Percentiles rank a stretch among this genome's conserved stretches.
phyloP scores from a whole-genome alignment of 2,888 invertebrate genomes.

The Proisotoma minuta region DNA sequence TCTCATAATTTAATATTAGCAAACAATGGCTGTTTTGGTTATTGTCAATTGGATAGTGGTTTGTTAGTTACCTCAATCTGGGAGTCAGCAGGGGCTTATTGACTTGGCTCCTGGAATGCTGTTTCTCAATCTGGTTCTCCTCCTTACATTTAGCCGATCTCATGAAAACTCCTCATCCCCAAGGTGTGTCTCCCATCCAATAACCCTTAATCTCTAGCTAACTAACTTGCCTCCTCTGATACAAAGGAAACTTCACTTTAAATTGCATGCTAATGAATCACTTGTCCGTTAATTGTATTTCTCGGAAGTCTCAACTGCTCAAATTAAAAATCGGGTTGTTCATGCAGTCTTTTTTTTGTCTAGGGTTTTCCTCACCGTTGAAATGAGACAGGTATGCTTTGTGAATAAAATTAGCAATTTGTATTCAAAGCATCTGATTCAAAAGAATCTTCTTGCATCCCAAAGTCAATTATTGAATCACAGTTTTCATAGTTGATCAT shows the following conservation, averaged over 20 bases:
- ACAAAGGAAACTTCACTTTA: neutral
- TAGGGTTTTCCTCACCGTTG: neutral
- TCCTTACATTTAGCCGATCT: neutral
- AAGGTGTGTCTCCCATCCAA: conserved; percentile 30
- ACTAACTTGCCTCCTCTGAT: neutral
- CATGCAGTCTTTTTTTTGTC: no score
- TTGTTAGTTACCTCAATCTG: conserved; percentile 25
- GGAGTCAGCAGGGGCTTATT: conserved; percentile 30
- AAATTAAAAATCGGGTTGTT: no score
- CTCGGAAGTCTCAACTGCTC: neutral
- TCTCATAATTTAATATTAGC: conserved; percentile 14
- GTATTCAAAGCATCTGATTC: neutral
- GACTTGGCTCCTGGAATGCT: conserved; percentile 34
- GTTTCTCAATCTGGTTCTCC: conserved; percentile 14
- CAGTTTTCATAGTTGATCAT: no score
- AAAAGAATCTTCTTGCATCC: no score
- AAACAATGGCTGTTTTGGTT: conserved; percentile 4
- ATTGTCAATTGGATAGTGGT: conserved; percentile 2
- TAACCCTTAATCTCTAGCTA: conserved; percentile 4
- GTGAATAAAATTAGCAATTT: neutral
- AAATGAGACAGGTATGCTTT: neutral
- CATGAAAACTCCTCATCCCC: neutral
- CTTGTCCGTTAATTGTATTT: neutral
- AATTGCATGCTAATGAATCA: neutral
- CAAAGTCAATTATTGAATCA: no score